Evolutionary conservation across 2,797 vertebrate genomes (phyloP).

Genomic region (Amphiprion clarkii): DNA sequence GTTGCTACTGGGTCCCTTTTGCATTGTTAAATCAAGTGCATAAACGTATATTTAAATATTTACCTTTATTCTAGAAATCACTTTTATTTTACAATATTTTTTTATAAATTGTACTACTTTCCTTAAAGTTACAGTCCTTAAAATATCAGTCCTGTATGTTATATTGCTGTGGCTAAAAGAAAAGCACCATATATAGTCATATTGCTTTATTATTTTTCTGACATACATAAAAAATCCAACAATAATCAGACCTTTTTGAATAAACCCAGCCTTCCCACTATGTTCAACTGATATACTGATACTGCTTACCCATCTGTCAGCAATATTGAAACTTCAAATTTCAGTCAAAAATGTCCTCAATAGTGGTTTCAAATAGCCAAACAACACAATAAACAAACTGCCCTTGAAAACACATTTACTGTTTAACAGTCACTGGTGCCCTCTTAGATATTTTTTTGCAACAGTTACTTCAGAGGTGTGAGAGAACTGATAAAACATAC

Average conservation of each 20-base stretch:
- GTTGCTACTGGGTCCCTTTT: not conserved
- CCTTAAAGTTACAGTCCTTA: not conserved
- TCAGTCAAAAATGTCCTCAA: not conserved
- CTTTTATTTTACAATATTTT: not conserved
- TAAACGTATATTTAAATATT: not conserved
- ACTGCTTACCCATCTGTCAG: not conserved
- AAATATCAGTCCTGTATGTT: not conserved
- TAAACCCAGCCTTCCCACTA: not conserved
- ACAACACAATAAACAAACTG: too few relatives aligned
- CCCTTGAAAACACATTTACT: too few relatives aligned
- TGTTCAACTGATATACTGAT: not conserved
- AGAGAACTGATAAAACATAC: conserved; percentile 2
- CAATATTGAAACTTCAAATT: not conserved
- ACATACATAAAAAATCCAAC: not conserved
- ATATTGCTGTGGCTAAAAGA: too few relatives aligned
- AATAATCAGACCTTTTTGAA: not conserved
- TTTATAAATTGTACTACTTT: not conserved
- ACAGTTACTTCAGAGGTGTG: not conserved
- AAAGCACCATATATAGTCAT: not conserved
- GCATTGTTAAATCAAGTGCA: not conserved
- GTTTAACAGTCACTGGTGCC: too few relatives aligned
- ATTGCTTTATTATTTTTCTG: too few relatives aligned
- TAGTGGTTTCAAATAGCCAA: not conserved
- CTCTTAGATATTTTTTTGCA: too few relatives aligned
- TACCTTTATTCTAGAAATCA: not conserved